These are phyloP conservation scores for Danio rerio DNA, from an alignment of 2,113 vertebrate genomes.

Conservation along the genomic window DNA sequence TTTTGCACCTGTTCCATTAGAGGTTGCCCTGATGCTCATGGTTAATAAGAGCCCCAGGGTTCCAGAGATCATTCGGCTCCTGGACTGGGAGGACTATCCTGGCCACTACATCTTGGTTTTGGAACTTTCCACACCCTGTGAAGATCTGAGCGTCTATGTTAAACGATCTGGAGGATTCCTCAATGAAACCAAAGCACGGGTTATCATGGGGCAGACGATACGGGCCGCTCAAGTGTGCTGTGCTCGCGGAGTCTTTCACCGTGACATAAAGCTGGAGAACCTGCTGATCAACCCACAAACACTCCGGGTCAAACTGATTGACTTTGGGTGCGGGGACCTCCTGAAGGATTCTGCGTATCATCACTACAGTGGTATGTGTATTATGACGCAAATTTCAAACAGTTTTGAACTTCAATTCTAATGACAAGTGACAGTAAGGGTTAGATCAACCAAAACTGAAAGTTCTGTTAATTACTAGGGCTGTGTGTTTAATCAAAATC, in stretches of 20 bases:
- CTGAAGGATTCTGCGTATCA: background rate
- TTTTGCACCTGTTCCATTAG: background rate
- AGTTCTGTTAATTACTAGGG: too few species aligned
- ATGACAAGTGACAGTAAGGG: too few species aligned
- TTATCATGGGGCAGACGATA: background rate
- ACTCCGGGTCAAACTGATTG: background rate
- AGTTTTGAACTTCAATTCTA: background rate
- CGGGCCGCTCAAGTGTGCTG: background rate
- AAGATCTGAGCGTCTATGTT: background rate
- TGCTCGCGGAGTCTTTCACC: background rate
- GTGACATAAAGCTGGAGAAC: background rate
- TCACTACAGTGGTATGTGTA: background rate
- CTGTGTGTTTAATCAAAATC: too few species aligned
- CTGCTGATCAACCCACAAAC: background rate
- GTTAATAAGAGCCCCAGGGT: background rate
- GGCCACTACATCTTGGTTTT: background rate
- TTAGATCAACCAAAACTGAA: too few species aligned
- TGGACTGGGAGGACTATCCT: background rate
- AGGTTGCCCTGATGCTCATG: background rate
- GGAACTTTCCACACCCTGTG: background rate
- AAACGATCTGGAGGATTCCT: background rate
- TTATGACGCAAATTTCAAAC: background rate
- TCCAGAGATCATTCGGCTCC: background rate
- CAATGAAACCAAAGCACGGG: background rate
- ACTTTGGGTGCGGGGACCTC: background rate